phyloP scores from a whole-genome alignment of 1,140 invertebrate genomes.

The Drosophila sp. region DNA sequence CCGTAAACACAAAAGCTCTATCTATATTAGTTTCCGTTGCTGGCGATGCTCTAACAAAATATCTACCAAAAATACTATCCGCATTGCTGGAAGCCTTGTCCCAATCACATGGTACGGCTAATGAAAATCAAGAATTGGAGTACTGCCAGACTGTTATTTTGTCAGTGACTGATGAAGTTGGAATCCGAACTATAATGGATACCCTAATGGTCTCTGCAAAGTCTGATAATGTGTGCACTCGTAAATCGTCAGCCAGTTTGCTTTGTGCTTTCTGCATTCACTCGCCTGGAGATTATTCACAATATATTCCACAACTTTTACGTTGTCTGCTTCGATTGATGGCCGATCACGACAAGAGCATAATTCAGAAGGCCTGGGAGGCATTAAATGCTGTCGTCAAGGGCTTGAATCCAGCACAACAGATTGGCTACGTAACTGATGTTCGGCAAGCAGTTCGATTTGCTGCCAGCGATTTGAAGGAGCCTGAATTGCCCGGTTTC shows the following conservation, averaged over 20 bases:
- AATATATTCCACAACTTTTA: conserved; percentile 94
- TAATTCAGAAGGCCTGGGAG: conserved; percentile 95
- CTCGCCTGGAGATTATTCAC: conserved; percentile 93
- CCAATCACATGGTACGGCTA: conserved; percentile 88
- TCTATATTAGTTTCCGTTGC: conserved; percentile 96
- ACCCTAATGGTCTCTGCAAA: conserved; percentile 93
- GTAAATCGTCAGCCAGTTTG: conserved; percentile 93
- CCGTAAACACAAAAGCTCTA: conserved; percentile 96
- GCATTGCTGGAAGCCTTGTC: conserved; percentile 93
- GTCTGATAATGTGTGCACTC: conserved; percentile 87
- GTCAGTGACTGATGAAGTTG: conserved; percentile 94
- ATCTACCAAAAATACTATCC: conserved; percentile 95
- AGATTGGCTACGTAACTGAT: conserved; percentile 93
- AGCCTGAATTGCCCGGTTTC: conserved; percentile 94
- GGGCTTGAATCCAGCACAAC: conserved; percentile 92
- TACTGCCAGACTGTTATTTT: conserved; percentile 97
- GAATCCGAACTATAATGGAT: conserved; percentile 95
- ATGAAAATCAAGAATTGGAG: conserved; percentile 92
- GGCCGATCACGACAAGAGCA: conserved; percentile 91
- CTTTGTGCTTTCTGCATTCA: conserved; percentile 95
- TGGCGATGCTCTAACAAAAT: conserved; percentile 96
- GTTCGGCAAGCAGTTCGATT: conserved; percentile 96
- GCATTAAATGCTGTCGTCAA: conserved; percentile 96
- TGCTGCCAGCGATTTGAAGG: conserved; percentile 94
- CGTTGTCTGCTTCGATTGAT: conserved; percentile 94